These are phyloP conservation scores for Axea sp. DNA, from an alignment of 2,888 invertebrate genomes.

Conservation along the genomic window DNA sequence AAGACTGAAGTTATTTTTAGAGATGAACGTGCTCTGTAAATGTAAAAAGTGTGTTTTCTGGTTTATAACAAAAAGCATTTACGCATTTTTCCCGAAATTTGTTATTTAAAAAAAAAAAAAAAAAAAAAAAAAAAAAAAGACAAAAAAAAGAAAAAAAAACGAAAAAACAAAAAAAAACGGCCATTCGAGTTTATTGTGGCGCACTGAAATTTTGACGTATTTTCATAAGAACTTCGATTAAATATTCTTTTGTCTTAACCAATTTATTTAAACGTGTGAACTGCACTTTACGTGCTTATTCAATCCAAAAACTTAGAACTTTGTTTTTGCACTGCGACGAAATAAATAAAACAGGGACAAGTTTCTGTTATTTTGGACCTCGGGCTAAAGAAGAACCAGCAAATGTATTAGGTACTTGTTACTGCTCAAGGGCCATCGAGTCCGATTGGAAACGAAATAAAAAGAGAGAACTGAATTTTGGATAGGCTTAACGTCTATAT, in stretches of 20 bases:
- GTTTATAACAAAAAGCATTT: constrained; percentile 44
- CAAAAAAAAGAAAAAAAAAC: no score
- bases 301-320: neutral
- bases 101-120: no score
- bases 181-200: constrained; percentile 18
- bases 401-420: constrained; percentile 17
- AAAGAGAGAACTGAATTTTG: no score
- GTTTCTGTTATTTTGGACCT: constrained; percentile 6
- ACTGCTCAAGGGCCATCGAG: no score
- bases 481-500: no score
- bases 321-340: neutral
- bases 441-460: no score
- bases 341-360: constrained; percentile 1
- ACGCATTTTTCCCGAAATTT: no score
- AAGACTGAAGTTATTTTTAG: no score
- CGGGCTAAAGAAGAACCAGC: neutral
- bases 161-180: no score
- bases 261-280: constrained; percentile 17
- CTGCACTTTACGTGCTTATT: neutral
- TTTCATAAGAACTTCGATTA: constrained; percentile 6
- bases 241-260: constrained; percentile 13
- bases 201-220: constrained; percentile 11
- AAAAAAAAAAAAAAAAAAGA: no score
- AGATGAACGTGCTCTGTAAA: no score
- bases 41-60: no score